Evolutionary conservation across 2,113 vertebrate genomes (phyloP).

Genomic region (Vimba vimba): DNA sequence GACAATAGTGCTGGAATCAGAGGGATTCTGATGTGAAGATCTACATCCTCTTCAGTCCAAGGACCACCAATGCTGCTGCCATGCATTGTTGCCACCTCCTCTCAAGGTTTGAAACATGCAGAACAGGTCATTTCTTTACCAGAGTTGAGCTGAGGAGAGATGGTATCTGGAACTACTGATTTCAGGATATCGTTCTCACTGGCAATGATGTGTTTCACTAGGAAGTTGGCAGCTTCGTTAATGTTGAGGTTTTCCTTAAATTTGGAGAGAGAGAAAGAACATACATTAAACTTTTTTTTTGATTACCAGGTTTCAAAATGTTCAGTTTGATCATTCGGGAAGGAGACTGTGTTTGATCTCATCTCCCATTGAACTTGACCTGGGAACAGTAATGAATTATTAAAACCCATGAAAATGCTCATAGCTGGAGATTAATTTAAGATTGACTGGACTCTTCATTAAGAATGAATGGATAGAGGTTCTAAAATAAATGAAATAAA

Average conservation of each 20-base stretch:
- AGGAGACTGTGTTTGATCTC: neutral
- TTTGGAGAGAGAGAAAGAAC: conserved; percentile 24
- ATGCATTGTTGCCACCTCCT: neutral
- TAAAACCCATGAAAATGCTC: conserved; percentile 31
- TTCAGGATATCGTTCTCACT: conserved; percentile 88
- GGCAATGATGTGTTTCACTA: conserved; percentile 96
- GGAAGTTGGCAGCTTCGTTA: conserved; percentile 89
- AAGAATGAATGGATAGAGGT: conserved; percentile 4
- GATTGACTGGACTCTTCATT: conserved; percentile 31
- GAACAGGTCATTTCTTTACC: conserved; percentile 82
- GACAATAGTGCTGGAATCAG: conserved; percentile 7
- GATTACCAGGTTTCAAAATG: conserved; percentile 1
- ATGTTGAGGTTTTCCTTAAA: conserved; percentile 94
- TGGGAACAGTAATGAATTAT: conserved; percentile 36
- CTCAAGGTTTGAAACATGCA: conserved; percentile 80
- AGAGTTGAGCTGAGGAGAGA: conserved; percentile 85
- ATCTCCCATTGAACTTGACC: neutral
- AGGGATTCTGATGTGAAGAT: neutral
- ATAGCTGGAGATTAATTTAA: conserved; percentile 37
- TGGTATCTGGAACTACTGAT: conserved; percentile 80
- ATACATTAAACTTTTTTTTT: neutral
- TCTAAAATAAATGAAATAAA: conserved; percentile 28
- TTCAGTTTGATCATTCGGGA: conserved; percentile 16
- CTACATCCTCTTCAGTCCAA: neutral
- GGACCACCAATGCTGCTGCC: neutral